phyloP scores from a whole-genome alignment of 1,140 invertebrate genomes.

The Parapsyche elsis region DNA sequence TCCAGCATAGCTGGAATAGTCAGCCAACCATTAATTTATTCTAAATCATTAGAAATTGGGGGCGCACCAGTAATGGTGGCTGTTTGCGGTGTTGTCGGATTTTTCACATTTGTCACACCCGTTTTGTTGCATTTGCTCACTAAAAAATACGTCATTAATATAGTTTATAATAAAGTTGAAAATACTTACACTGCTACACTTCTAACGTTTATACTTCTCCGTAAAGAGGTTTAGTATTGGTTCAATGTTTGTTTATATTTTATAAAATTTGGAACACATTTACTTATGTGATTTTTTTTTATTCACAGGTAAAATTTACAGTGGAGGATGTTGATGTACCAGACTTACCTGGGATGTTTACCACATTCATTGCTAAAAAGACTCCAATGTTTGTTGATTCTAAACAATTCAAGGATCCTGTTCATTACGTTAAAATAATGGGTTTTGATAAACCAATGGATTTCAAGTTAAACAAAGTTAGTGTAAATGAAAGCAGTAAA shows the following conservation, averaged over 20 bases:
- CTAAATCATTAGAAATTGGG: constrained; percentile 69
- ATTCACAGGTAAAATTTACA: constrained; percentile 78
- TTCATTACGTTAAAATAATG: constrained; percentile 86
- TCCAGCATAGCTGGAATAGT: constrained; percentile 77
- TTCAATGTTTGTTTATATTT: constrained; percentile 3
- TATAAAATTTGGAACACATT: not conserved
- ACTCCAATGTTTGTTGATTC: constrained; percentile 82
- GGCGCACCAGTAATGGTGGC: constrained; percentile 69
- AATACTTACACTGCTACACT: constrained; percentile 77
- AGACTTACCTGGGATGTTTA: constrained; percentile 84
- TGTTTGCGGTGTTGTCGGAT: constrained; percentile 74
- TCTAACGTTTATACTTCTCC: constrained; percentile 71
- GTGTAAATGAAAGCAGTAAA: not conserved
- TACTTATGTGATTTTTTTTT: constrained; percentile 46
- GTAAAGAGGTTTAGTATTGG: constrained; percentile 69
- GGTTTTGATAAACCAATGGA: constrained; percentile 91
- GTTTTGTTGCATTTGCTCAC: constrained; percentile 83
- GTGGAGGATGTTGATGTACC: constrained; percentile 81
- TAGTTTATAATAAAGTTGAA: constrained; percentile 75
- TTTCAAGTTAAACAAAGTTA: constrained; percentile 71
- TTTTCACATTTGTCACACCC: constrained; percentile 87
- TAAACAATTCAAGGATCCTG: constrained; percentile 73
- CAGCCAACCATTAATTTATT: constrained; percentile 79
- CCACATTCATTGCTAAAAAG: constrained; percentile 77
- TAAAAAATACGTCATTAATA: constrained; percentile 85